These are phyloP conservation scores for Brachionus rubens DNA, from an alignment of 1,140 invertebrate genomes.

Conservation along the genomic window DNA sequence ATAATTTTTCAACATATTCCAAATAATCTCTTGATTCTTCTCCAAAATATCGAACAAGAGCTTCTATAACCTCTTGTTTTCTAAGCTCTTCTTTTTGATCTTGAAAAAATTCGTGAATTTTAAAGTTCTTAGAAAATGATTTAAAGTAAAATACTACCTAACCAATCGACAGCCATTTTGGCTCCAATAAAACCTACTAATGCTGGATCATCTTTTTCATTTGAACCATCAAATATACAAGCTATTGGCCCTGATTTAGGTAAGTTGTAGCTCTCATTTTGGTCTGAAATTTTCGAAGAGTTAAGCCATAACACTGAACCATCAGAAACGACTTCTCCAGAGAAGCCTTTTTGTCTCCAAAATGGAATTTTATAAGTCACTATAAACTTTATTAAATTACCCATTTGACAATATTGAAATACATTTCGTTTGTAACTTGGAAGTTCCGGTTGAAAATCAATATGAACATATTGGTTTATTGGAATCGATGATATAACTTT, in stretches of 20 bases:
- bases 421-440: slow-evolving; percentile 54
- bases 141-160: slow-evolving; percentile 43
- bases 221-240: slow-evolving; percentile 60
- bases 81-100: slow-evolving; percentile 47
- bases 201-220: slow-evolving; percentile 55
- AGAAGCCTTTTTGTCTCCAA: slow-evolving; percentile 58
- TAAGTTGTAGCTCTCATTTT: slow-evolving; percentile 49
- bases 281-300: not conserved
- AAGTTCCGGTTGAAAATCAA: slow-evolving; percentile 55
- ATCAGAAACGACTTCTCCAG: slow-evolving; percentile 60
- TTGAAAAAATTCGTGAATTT: not conserved
- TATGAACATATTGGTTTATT: slow-evolving; percentile 51
- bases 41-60: slow-evolving; percentile 57
- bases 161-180: slow-evolving; percentile 53
- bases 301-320: slow-evolving; percentile 51
- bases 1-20: slow-evolving; percentile 58
- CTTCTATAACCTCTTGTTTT: slow-evolving; percentile 57
- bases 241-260: slow-evolving; percentile 55
- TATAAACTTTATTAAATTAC: slow-evolving; percentile 59
- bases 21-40: slow-evolving; percentile 51
- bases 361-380: slow-evolving; percentile 61
- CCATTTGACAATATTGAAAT: slow-evolving; percentile 55
- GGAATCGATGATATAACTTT: slow-evolving; percentile 41
- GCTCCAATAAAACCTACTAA: slow-evolving; percentile 61
- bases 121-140: not conserved